These are phyloP conservation scores for Psilopogon haemacephalus DNA, from an alignment of 2,113 vertebrate species.

Conservation along the genomic window DNA sequence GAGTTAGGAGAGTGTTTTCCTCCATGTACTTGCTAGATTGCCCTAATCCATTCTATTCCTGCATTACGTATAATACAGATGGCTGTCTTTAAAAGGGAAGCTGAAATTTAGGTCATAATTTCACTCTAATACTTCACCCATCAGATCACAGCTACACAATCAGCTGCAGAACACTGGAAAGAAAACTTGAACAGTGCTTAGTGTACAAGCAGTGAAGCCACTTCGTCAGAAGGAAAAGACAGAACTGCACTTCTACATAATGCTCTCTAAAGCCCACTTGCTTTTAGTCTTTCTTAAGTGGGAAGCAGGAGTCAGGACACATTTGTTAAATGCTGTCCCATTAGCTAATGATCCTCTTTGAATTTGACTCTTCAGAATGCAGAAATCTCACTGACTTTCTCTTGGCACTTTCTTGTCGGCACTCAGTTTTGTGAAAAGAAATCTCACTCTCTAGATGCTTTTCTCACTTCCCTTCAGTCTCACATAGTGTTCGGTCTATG, in stretches of 20 bases:
- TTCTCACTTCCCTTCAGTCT: neutral
- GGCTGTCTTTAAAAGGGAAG: neutral
- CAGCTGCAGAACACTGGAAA: neutral
- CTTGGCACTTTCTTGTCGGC: neutral
- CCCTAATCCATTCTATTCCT: neutral
- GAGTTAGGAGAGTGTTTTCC: neutral
- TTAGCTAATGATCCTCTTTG: neutral
- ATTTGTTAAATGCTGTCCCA: neutral
- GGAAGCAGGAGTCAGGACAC: neutral
- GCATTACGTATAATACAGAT: neutral
- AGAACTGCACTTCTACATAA: neutral
- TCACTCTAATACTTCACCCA: neutral
- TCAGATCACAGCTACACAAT: neutral
- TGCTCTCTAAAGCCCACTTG: neutral
- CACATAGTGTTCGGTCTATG: rapidly evolving
- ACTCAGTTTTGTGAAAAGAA: neutral
- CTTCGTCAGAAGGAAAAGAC: neutral
- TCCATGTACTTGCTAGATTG: neutral
- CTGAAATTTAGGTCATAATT: constrained; percentile 3
- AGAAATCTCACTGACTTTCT: neutral
- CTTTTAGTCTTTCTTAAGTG: neutral
- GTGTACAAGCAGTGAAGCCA: neutral
- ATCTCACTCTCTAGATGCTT: neutral
- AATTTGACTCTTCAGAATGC: neutral
- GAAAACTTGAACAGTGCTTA: neutral